These are phyloP conservation scores for Drosophila anceps DNA, from an alignment of 2,888 invertebrate genomes.

Conservation along the genomic window DNA sequence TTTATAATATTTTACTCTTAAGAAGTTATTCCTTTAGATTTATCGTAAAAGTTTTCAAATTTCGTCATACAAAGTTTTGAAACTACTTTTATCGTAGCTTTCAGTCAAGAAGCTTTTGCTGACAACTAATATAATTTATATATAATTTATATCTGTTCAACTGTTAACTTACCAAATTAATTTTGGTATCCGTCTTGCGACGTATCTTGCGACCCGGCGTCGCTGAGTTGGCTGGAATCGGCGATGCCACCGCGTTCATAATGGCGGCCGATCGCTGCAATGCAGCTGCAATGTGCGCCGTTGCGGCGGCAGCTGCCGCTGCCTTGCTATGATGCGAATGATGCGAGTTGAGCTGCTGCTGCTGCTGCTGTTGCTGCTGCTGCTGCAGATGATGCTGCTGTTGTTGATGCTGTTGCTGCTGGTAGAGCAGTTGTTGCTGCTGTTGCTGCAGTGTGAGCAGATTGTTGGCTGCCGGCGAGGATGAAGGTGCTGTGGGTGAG, in stretches of 20 bases:
- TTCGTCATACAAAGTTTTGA: no score
- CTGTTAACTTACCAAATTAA: slow-evolving; percentile 80
- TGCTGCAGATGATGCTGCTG: slow-evolving; percentile 50
- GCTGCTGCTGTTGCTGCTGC: slow-evolving; percentile 42
- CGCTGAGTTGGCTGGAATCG: slow-evolving; percentile 86
- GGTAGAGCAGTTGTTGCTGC: slow-evolving; percentile 62
- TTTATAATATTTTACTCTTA: no score
- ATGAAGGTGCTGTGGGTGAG: slow-evolving; percentile 15
- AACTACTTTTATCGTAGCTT: neutral
- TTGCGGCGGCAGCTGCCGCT: slow-evolving; percentile 72
- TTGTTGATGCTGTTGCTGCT: slow-evolving; percentile 49
- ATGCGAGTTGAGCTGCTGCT: slow-evolving; percentile 56
- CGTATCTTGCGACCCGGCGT: slow-evolving; percentile 89
- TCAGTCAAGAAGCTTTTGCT: neutral
- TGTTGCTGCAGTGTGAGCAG: slow-evolving; percentile 50
- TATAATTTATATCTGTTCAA: no score
- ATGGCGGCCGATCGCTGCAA: slow-evolving; percentile 83
- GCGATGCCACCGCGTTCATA: slow-evolving; percentile 86
- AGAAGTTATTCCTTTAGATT: no score
- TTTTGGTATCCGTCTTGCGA: slow-evolving; percentile 89
- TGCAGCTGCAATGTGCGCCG: slow-evolving; percentile 68
- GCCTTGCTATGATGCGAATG: slow-evolving; percentile 67
- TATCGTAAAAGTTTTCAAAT: no score
- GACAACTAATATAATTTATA: neutral
- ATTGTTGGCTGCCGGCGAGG: slow-evolving; percentile 36